These are phyloP conservation scores for Lordiphosa clarofinis DNA, from an alignment of 1,140 invertebrate species.

Conservation along the genomic window DNA sequence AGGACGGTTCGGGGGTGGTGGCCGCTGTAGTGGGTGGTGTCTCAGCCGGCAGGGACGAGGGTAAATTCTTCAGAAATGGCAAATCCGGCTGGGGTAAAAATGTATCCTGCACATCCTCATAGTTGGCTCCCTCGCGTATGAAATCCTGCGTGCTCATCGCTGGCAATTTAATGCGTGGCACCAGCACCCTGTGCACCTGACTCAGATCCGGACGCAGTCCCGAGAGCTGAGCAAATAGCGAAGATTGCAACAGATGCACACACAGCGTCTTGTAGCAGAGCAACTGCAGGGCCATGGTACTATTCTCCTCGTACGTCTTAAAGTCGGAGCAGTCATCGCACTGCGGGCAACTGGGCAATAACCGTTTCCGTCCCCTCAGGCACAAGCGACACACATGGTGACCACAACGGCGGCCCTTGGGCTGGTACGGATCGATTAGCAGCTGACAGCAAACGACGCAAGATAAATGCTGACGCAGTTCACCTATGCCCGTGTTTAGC, in stretches of 20 bases:
- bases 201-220: constrained; percentile 15
- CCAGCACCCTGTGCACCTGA: background rate
- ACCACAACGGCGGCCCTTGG: constrained; percentile 89
- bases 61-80: constrained; percentile 10
- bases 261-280: constrained; percentile 94
- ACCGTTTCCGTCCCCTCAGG: constrained; percentile 89
- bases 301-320: constrained; percentile 89
- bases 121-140: constrained; percentile 88
- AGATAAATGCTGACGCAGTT: constrained; percentile 91
- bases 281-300: constrained; percentile 88
- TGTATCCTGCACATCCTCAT: constrained; percentile 88
- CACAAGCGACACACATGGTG: constrained; percentile 93
- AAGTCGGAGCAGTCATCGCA: constrained; percentile 88
- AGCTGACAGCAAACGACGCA: constrained; percentile 93
- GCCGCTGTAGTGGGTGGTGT: constrained; percentile 62
- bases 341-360: constrained; percentile 91
- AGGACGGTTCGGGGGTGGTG: constrained; percentile 53
- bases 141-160: constrained; percentile 85
- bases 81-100: constrained; percentile 52
- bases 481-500: constrained; percentile 89
- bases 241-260: constrained; percentile 87
- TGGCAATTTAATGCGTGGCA: constrained; percentile 70
- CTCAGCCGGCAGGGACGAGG: constrained; percentile 43
- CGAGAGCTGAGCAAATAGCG: constrained; percentile 81
- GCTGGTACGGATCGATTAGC: constrained; percentile 89